A percentile compares a stretch with the other conserved stretches of the same genome.
These are phyloP conservation scores for Isaurus tuberculatus DNA, from an alignment of 92 coral and sea anemone genomes.

Conservation along the genomic window DNA sequence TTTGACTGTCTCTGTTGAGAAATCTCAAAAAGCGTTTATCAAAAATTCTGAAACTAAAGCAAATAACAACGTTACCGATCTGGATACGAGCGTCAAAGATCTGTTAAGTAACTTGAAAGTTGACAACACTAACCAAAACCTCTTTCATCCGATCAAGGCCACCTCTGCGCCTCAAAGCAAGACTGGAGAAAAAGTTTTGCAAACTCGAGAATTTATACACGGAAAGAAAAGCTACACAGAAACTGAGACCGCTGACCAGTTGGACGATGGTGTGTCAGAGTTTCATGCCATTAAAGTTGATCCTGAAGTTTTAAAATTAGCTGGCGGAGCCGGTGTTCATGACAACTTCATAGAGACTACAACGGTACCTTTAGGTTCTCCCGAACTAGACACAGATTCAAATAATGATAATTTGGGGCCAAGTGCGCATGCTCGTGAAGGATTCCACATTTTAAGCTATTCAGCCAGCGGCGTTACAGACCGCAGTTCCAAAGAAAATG, in stretches of 20 bases:
- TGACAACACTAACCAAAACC: not conserved
- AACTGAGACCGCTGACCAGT: constrained; percentile 43
- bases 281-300: constrained; percentile 61
- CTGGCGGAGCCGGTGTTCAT: constrained; percentile 4
- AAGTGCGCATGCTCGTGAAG: constrained; percentile 28
- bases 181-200: constrained; percentile 28
- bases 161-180: constrained; percentile 29
- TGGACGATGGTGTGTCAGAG: constrained; percentile 59
- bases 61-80: constrained; percentile 36
- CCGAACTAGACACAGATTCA: constrained; percentile 10
- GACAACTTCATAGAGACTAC: constrained; percentile 31
- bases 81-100: constrained; percentile 51
- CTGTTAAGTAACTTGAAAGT: constrained; percentile 46
- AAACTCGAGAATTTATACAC: constrained; percentile 20
- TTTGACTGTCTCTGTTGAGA: constrained; percentile 68
- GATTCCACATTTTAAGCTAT: constrained; percentile 12
- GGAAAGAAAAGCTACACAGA: constrained; percentile 19
- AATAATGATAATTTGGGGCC: constrained; percentile 1
- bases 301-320: not conserved
- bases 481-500: constrained; percentile 16
- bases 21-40: constrained; percentile 49
- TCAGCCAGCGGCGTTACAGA: constrained; percentile 1
- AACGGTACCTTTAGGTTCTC: constrained; percentile 32
- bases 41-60: constrained; percentile 43
- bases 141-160: constrained; percentile 2